phyloP scores from a whole-genome alignment of 2,113 vertebrate species.

The Eptesicus fuscus region DNA sequence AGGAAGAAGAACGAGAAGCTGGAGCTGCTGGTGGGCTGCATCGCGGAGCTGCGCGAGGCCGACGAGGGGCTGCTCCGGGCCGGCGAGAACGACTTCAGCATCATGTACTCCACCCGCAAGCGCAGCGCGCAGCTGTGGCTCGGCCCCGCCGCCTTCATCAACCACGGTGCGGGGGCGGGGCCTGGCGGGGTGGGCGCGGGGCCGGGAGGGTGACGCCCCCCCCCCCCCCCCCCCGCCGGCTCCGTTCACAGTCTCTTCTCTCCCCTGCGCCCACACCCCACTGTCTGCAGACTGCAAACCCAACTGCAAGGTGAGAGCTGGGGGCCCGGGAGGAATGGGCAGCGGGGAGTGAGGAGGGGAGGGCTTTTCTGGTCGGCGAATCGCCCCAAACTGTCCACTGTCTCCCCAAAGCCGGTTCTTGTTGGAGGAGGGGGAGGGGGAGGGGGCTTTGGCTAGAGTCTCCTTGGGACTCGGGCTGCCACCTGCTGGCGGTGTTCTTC shows the following conservation, averaged over 20 bases:
- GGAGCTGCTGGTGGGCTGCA: constrained; percentile 90
- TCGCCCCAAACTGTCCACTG: not conserved
- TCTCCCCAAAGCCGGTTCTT: not conserved
- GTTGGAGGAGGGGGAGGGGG: no score
- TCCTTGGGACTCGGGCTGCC: not conserved
- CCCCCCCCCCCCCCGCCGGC: fast-evolving
- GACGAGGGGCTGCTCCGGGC: constrained; percentile 88
- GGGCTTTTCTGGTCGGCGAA: not conserved
- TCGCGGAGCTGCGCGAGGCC: constrained; percentile 88
- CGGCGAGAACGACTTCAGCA: constrained; percentile 94
- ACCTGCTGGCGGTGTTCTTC: not conserved
- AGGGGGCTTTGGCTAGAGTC: not conserved
- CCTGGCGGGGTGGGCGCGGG: fast-evolving
- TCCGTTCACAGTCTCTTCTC: not conserved
- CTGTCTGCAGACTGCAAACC: constrained; percentile 89
- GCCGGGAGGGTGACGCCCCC: fast-evolving
- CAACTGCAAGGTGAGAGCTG: constrained; percentile 91
- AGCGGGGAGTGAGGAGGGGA: not conserved
- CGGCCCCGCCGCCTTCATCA: constrained; percentile 93
- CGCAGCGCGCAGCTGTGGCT: constrained; percentile 94
- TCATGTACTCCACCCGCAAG: constrained; percentile 95
- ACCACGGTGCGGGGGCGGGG: constrained; percentile 84
- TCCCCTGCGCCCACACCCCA: not conserved
- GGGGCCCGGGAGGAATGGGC: not conserved
- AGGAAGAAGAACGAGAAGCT: constrained; percentile 84